These are phyloP conservation scores for Drosophila pruinosa DNA, from an alignment of 1,140 invertebrate genomes.

Conservation along the genomic window DNA sequence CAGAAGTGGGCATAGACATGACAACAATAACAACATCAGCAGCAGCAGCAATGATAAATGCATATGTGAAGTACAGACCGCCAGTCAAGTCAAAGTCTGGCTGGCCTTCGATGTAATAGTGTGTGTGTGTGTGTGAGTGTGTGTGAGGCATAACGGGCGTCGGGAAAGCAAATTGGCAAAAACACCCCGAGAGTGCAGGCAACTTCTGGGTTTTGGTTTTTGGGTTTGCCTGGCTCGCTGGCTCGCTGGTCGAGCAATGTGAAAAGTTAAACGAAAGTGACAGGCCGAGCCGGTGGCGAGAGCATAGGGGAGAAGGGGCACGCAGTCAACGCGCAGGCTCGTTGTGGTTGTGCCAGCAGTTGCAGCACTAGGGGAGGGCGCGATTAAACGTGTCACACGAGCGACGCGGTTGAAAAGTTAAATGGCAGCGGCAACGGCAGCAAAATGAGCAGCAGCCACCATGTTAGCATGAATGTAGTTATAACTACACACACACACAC, in stretches of 20 bases:
- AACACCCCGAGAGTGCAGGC: slow-evolving; percentile 53
- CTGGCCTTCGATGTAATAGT: slow-evolving; percentile 34
- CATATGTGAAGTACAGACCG: slow-evolving; percentile 25
- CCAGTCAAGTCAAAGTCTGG: slow-evolving; percentile 58
- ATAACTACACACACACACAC: slow-evolving; percentile 48
- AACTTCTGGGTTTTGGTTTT: slow-evolving; percentile 41
- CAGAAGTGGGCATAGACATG: slow-evolving; percentile 77
- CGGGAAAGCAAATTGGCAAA: slow-evolving; percentile 79
- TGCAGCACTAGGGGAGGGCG: slow-evolving; percentile 34
- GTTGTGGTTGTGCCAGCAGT: slow-evolving; percentile 32
- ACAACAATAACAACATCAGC: slow-evolving; percentile 63
- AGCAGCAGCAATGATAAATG: slow-evolving; percentile 17
- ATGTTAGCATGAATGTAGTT: slow-evolving; percentile 77
- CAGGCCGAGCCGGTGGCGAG: slow-evolving; percentile 40
- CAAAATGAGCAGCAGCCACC: slow-evolving; percentile 66
- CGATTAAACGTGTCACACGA: slow-evolving; percentile 77
- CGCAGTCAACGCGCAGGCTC: slow-evolving; percentile 50
- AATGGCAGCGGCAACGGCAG: slow-evolving; percentile 65
- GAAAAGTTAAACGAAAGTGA: slow-evolving; percentile 81
- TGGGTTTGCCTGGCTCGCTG: slow-evolving; percentile 34
- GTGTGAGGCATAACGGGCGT: slow-evolving; percentile 73
- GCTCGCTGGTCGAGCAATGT: slow-evolving; percentile 35
- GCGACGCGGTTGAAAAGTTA: slow-evolving; percentile 75
- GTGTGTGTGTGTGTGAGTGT: slow-evolving; percentile 25
- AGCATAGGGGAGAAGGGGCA: neutral